These are phyloP conservation scores for Halictus quadricinctus DNA, from an alignment of 2,888 invertebrate genomes.

Conservation along the genomic window DNA sequence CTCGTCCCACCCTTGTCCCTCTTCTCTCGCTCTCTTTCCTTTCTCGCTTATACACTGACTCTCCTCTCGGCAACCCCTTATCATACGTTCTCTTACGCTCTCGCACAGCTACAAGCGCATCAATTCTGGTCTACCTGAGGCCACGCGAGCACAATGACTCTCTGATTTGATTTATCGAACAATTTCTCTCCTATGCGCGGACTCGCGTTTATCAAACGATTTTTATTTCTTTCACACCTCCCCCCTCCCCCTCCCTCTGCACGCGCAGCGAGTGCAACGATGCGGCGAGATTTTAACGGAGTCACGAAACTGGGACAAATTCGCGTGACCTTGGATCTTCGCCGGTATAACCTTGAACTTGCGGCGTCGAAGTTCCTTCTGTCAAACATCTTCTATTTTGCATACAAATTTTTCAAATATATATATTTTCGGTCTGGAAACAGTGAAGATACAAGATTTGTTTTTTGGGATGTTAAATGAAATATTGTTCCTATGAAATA, in stretches of 20 bases:
- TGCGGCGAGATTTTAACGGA: background rate
- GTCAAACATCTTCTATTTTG: no score
- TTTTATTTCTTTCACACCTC: conserved; percentile 4
- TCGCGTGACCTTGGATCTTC: background rate
- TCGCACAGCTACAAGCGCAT: conserved; percentile 37
- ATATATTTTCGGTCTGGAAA: background rate
- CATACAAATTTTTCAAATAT: background rate
- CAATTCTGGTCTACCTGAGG: conserved; percentile 63
- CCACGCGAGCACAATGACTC: conserved; percentile 75
- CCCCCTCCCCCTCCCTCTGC: conserved; percentile 2
- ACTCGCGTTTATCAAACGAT: conserved; percentile 56
- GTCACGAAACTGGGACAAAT: conserved; percentile 20
- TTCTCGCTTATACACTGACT: background rate
- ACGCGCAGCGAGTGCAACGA: conserved; percentile 21
- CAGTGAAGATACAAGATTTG: background rate
- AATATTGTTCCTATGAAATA: background rate
- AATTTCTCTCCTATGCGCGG: conserved; percentile 65
- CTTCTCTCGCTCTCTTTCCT: conserved; percentile 26
- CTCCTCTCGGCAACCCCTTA: conserved; percentile 42
- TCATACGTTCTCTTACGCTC: conserved; percentile 67
- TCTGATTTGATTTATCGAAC: conserved; percentile 80
- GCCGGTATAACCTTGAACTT: background rate
- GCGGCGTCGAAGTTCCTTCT: background rate
- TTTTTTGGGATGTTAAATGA: background rate
- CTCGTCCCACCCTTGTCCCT: conserved; percentile 54